A percentile compares a stretch with the other conserved stretches of the same genome.
These are phyloP conservation scores for Notarius lentiginosus DNA, from an alignment of 2,113 vertebrate genomes.

Conservation along the genomic window DNA sequence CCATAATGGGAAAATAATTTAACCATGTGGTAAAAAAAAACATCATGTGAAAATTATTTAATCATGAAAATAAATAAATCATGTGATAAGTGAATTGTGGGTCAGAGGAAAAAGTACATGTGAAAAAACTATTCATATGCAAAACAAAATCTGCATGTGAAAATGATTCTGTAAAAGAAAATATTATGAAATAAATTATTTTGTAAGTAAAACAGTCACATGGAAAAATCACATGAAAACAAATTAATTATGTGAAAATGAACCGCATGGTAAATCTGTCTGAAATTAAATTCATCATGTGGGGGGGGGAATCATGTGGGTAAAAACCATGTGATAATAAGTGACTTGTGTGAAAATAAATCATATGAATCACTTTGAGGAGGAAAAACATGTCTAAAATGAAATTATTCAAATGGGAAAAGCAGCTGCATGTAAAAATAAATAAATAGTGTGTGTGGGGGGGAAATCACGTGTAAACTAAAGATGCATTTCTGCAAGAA, in stretches of 20 bases:
- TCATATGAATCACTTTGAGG: not conserved
- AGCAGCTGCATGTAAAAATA: not conserved
- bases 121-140: not conserved
- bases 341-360: not conserved
- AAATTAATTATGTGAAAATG: not conserved
- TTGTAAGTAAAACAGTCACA: too few species aligned
- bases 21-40: too few species aligned
- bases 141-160: too few species aligned
- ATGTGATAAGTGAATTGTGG: not conserved
- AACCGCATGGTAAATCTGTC: not conserved
- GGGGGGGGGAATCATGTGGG: not conserved
- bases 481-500: too few species aligned
- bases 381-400: not conserved
- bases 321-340: not conserved
- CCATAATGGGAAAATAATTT: too few species aligned
- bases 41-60: too few species aligned
- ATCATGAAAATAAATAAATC: not conserved
- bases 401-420: not conserved
- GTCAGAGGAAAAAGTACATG: not conserved
- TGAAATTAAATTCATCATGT: not conserved
- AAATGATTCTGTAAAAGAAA: not conserved
- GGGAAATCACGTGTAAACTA: not conserved
- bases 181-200: too few species aligned
- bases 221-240: not conserved
- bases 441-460: not conserved